Conservation (phyloP, 2,797 vertebrate species). For the Falco biarmicus region DNA sequence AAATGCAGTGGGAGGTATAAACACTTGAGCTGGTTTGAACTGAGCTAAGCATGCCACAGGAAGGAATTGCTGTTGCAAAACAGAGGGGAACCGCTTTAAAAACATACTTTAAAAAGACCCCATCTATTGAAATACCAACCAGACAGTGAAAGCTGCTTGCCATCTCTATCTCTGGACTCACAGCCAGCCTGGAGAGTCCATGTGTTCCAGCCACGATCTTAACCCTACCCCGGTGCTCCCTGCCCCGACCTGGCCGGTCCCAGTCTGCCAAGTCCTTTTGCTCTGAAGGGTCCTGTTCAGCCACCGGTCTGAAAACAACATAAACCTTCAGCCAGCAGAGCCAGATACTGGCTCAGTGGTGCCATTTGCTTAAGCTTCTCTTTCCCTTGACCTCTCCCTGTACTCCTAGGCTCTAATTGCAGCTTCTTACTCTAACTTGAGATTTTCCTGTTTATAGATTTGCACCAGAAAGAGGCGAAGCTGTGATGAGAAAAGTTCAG, state of each 20-base stretch:
- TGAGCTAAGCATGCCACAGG: neutral
- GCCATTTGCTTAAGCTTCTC: neutral
- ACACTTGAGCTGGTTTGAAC: neutral
- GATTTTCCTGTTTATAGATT: conserved; percentile 22
- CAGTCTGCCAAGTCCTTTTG: neutral
- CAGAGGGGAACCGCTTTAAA: neutral
- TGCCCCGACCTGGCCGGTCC: neutral
- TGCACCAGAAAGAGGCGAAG: neutral
- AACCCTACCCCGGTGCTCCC: neutral
- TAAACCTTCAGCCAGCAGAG: neutral
- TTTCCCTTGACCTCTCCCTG: conserved; percentile 23
- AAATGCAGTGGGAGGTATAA: neutral
- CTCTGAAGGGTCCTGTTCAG: neutral
- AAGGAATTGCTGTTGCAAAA: neutral
- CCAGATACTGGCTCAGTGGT: neutral
- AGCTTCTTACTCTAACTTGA: neutral
- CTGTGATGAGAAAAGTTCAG: neutral
- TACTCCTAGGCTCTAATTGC: neutral
- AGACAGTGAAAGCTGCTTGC: neutral
- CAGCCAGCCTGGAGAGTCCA: neutral
- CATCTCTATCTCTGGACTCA: neutral
- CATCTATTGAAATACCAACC: neutral
- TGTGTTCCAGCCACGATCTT: neutral
- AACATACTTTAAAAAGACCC: neutral
- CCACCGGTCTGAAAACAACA: neutral